Evolutionary conservation across 2,888 invertebrate genomes (phyloP), one percentile per base, ranked within the genome.

Genomic region (Lydus trimaculatus): DNA sequence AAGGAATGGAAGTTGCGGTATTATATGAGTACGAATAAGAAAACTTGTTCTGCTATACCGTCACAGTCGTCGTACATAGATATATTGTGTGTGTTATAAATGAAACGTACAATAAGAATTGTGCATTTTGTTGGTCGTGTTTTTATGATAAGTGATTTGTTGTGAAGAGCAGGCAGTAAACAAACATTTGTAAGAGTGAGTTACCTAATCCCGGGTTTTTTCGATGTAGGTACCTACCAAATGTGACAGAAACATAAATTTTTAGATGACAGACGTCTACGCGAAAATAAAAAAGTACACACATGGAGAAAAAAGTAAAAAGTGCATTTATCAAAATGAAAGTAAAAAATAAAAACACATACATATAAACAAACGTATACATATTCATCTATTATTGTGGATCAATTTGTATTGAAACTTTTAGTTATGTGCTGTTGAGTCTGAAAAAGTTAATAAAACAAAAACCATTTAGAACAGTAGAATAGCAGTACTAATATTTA

Each of bases 161-260:
- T 63, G 69, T 67, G 64, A 58, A 64, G 69, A 67, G 64, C 66
- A 67, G 65, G 65, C 67, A 62, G 67, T 70, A 70, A 70, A 72
- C 69, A 70, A 70, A 72, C 69, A 72, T 72, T 69, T 72, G 68
- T 63, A 65, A 67, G 67, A 67, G 71, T 67, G 65, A 67, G 70
- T 67, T 70, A 71, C 71, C 72, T 70, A 72, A 72, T 72, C 68
- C 61, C 61, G 59, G 68, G 70, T 70, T 56, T 74, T 72, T 71
- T 75, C 71, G 73, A 76, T 73, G 73, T 72, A 73, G 70, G 71
- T 73, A 23, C 73, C 71, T 67, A 71, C 69, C 67, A 68, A 71
- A 75, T 73, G 70, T 75, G 73, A 73, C 75, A 73, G 73, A 66
- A 69, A 72, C 70, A 72, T 73, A 75, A 75, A 75, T 75, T 75